Evolutionary conservation across 2,797 vertebrate genomes (phyloP).

Genomic region (Sarcoramphus papa): DNA sequence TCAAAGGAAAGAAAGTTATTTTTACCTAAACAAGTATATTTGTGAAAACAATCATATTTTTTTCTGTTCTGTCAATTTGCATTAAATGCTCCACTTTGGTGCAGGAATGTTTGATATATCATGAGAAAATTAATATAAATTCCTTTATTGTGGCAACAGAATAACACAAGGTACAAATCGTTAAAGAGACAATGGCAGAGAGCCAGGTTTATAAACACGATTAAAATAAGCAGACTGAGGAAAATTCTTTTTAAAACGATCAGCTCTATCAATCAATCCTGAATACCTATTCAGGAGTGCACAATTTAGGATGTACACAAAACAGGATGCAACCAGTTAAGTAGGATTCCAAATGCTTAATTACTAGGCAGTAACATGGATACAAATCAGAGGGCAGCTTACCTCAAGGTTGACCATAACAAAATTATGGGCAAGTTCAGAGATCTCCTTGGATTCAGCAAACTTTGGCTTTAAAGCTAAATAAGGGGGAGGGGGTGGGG

Average conservation of each 20-base stretch:
- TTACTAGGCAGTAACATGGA: neutral
- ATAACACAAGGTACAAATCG: neutral
- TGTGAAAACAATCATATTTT: neutral
- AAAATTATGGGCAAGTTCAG: conserved; percentile 97
- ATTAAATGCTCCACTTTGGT: neutral
- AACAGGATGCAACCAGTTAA: neutral
- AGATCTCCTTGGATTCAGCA: conserved; percentile 95
- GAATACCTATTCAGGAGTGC: neutral
- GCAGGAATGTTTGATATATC: neutral
- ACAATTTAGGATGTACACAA: neutral
- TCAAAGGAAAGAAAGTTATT: neutral
- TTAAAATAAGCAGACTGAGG: neutral
- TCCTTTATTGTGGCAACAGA: neutral
- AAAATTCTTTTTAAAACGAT: neutral
- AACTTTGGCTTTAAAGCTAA: conserved; percentile 97
- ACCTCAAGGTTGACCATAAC: conserved; percentile 98
- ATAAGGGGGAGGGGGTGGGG: neutral
- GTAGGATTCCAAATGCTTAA: neutral
- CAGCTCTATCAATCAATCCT: neutral
- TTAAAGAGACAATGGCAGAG: neutral
- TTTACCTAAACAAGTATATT: neutral
- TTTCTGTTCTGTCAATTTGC: neutral
- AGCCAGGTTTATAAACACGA: neutral
- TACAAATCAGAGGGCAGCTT: conserved; percentile 42
- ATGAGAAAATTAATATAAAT: neutral